These are phyloP conservation scores for Neodiprion fabricii DNA, from an alignment of 1,140 invertebrate genomes.

Conservation along the genomic window DNA sequence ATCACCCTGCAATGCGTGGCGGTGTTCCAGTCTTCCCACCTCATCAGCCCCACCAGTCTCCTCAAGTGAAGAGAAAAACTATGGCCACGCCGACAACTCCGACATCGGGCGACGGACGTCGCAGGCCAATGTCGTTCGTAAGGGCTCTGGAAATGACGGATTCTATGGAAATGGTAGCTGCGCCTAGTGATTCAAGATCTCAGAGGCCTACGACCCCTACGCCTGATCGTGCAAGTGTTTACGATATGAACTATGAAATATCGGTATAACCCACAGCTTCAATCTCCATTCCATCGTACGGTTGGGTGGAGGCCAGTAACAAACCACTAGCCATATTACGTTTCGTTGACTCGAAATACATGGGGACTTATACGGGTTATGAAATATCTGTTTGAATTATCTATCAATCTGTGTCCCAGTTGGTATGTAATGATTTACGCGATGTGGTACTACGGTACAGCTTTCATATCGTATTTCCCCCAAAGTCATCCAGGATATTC, in stretches of 20 bases:
- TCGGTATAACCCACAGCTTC: conserved; percentile 73
- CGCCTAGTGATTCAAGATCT: conserved; percentile 46
- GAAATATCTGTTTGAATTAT: not conserved
- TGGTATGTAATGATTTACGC: not conserved
- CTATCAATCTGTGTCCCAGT: not conserved
- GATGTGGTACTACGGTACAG: not conserved
- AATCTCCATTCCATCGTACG: conserved; percentile 48
- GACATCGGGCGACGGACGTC: conserved; percentile 57
- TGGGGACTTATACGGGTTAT: not conserved
- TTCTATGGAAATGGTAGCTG: conserved; percentile 74
- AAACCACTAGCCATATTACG: not conserved
- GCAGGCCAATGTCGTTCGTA: conserved; percentile 90
- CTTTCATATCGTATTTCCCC: too few relatives aligned
- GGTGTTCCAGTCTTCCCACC: conserved; percentile 75
- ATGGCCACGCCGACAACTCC: conserved; percentile 58
- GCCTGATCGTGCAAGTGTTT: conserved; percentile 86
- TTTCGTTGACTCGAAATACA: not conserved
- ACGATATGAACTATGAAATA: conserved; percentile 96
- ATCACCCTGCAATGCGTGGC: conserved; percentile 69
- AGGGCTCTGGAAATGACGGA: conserved; percentile 91
- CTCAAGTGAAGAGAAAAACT: conserved; percentile 68
- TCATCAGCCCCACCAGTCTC: conserved; percentile 64
- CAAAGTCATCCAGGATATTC: too few relatives aligned
- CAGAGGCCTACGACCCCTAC: conserved; percentile 67
- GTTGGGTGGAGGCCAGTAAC: conserved; percentile 48